Base-by-base conservation (phyloP, 2,888 invertebrate species). In the Chrysodeixis includens region DNA sequence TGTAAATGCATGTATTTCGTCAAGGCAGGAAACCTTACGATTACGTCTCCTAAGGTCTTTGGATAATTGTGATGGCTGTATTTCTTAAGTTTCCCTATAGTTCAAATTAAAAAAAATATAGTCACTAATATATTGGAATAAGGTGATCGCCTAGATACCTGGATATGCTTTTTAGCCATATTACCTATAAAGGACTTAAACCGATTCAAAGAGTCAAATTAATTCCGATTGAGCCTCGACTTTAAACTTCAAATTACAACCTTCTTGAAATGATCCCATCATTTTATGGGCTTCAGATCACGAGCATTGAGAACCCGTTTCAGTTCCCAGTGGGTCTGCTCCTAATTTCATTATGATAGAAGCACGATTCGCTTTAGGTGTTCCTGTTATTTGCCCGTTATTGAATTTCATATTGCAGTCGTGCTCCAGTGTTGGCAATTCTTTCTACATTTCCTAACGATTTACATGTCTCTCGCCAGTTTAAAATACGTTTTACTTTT, bases 401-500 rank as follows among this genome's bases (percentile, higher is more conserved):
- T 66, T 59, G 18, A 56, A 56, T 49, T 46, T 71, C 71, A 64
- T 59, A 65, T 10, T 8, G 12, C 9, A 51, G 51, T 64, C 54
- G 30, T 54, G 56, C 56, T 44, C 16, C 53, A 18, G 40, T 20
- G 35, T 51, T 35, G 32, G 30, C 40, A 20, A 35, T 40, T n/a
- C 40, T 14, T 14, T n/a, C n/a, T 40, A n/a, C 5, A n/a, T 40
- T n/a, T 6, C n/a, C n/a, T n/a, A 4, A 40, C 35, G 12, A 35
- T 14, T 14, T 2, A 35, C 14, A 40, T n/a, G n/a, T n/a, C 40
- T n/a, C 14, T 3, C 32, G 12, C 40, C 2, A n/a, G 2, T 14
- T 6, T 40, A 5, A n/a, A 40, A 2, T 40, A 5, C 4, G 40
- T 14, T 14, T n/a, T n/a, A 1, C 40, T 6, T 4, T 6, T 40